These are phyloP conservation scores for Craniophora ligustri DNA, from an alignment of 2,888 invertebrate species.

Conservation along the genomic window DNA sequence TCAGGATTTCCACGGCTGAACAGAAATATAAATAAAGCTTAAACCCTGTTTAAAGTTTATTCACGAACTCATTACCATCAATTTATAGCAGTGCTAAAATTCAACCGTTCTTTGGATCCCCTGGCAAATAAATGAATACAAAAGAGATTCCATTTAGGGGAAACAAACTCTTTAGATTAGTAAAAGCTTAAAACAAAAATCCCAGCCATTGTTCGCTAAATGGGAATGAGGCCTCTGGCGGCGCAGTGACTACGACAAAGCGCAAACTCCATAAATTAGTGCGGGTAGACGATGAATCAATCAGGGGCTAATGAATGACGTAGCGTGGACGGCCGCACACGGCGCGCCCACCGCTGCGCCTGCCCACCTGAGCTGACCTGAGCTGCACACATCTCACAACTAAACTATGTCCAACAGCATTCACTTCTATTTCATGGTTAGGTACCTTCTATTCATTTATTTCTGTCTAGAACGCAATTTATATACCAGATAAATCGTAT, in stretches of 20 bases:
- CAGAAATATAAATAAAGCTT: conserved; percentile 25
- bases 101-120: conserved; percentile 54
- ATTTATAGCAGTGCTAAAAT: conserved; percentile 60
- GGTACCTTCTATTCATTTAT: conserved; percentile 34
- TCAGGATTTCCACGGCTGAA: conserved; percentile 14
- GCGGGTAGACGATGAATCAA: conserved; percentile 83
- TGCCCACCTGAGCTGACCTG: conserved; percentile 30
- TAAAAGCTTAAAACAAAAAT: conserved; percentile 72
- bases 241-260: conserved; percentile 73
- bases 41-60: conserved; percentile 48
- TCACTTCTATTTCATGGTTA: conserved; percentile 14
- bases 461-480: conserved; percentile 23
- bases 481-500: conserved; percentile 11
- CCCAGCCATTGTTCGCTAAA: conserved; percentile 72
- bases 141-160: conserved; percentile 58
- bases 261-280: conserved; percentile 80
- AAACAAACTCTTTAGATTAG: conserved; percentile 60
- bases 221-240: conserved; percentile 64
- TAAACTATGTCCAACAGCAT: conserved; percentile 12
- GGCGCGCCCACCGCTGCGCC: conserved; percentile 57
- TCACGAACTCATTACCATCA: conserved; percentile 60
- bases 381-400: conserved; percentile 5
- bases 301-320: conserved; percentile 80
- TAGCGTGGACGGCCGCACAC: conserved; percentile 75
- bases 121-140: conserved; percentile 64